phyloP scores from a whole-genome alignment of 1,140 invertebrate genomes.

The Orius laevigatus region DNA sequence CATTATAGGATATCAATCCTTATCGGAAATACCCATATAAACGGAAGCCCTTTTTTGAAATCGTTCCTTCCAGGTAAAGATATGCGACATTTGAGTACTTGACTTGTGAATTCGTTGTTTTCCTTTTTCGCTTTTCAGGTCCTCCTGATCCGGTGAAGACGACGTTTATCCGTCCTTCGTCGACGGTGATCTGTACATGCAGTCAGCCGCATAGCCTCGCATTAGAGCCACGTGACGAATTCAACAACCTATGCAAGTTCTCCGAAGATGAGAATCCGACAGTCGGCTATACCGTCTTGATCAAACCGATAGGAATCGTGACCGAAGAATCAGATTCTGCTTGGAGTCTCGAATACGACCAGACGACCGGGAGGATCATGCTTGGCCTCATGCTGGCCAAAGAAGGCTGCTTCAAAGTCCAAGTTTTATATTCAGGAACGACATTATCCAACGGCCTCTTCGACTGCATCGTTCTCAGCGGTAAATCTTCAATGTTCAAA shows the following conservation, averaged over 20 bases:
- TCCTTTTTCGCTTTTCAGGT: too few species aligned
- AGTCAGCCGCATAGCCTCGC: slow-evolving; percentile 58
- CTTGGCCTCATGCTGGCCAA: slow-evolving; percentile 48
- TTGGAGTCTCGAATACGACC: slow-evolving; percentile 27
- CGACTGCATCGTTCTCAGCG: slow-evolving; percentile 77
- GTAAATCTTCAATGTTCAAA: slow-evolving; percentile 37
- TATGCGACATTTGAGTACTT: neutral
- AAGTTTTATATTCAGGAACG: slow-evolving; percentile 56
- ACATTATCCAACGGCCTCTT: slow-evolving; percentile 80
- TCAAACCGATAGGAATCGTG: slow-evolving; percentile 24
- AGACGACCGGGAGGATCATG: slow-evolving; percentile 40
- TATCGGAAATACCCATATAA: slow-evolving; percentile 51
- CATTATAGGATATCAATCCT: slow-evolving; percentile 73
- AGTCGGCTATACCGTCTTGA: slow-evolving; percentile 36
- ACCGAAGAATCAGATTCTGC: slow-evolving; percentile 7
- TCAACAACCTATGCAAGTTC: slow-evolving; percentile 66
- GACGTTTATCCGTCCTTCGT: slow-evolving; percentile 68
- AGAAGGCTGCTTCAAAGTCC: slow-evolving; percentile 66
- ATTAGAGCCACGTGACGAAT: slow-evolving; percentile 77
- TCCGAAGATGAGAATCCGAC: slow-evolving; percentile 43
- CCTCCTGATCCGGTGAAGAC: slow-evolving; percentile 69
- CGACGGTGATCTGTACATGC: slow-evolving; percentile 68
- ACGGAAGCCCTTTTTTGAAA: slow-evolving; percentile 47
- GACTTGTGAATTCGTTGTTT: too few species aligned
- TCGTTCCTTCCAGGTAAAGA: slow-evolving; percentile 45